phyloP scores from a whole-genome alignment of 2,888 invertebrate genomes.

The Ormyrus nitidulus region DNA sequence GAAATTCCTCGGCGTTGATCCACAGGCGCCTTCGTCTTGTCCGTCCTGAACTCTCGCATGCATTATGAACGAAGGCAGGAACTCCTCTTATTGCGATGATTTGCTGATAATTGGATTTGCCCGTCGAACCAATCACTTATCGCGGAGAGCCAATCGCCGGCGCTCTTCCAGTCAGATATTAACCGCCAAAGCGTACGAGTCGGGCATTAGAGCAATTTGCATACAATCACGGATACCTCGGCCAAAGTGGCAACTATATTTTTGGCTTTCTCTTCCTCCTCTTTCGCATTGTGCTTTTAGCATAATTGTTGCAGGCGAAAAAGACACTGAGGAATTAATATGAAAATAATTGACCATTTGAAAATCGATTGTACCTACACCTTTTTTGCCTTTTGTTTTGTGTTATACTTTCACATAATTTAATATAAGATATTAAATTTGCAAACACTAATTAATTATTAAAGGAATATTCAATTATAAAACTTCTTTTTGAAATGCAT shows the following conservation, averaged over 20 bases:
- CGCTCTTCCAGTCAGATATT: not conserved
- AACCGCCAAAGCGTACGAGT: not conserved
- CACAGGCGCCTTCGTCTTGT: not conserved
- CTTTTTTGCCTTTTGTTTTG: too few species aligned
- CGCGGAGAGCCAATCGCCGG: slow-evolving; percentile 19
- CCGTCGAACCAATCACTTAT: slow-evolving; percentile 31
- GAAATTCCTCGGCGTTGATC: slow-evolving; percentile 4
- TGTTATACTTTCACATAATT: too few species aligned
- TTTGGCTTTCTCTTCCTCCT: not conserved
- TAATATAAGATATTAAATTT: too few species aligned
- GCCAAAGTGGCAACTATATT: slow-evolving; percentile 2
- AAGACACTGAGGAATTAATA: not conserved
- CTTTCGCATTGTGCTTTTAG: too few species aligned
- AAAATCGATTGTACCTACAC: too few species aligned
- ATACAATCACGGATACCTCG: slow-evolving; percentile 14
- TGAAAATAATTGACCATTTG: not conserved
- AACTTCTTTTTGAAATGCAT: too few species aligned
- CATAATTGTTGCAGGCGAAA: too few species aligned
- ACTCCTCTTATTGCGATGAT: slow-evolving; percentile 37
- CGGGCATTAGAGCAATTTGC: slow-evolving; percentile 17
- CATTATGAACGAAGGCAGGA: slow-evolving; percentile 20
- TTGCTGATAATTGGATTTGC: slow-evolving; percentile 40
- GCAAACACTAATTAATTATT: too few species aligned
- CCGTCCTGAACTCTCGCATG: not conserved
- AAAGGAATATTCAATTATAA: too few species aligned